Evolutionary conservation across 2,797 vertebrate species (phyloP), one percentile per base, ranked within the genome.

Genomic region (Channallabes apus): DNA sequence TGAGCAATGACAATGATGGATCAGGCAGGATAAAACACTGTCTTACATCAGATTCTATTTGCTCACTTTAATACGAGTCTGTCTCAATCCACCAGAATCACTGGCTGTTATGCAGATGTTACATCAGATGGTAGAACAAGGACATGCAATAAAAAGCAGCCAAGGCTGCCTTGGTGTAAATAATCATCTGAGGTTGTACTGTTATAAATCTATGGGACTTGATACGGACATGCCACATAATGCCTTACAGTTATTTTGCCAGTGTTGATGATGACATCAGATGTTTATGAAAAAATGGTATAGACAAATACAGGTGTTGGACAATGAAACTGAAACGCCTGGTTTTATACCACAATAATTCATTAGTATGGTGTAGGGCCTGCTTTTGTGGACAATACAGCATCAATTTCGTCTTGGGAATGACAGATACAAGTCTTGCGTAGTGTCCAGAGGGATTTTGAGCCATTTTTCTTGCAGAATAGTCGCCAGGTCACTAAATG

Each of bases 41-140:
- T 29, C n/a, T 84, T 85, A 85, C 29, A 85, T 80, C 56, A 76
- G 71, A 54, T 54, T 17, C 82, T 75, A 29, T 32, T 38, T 29
- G 32, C 17, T 35, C 54, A 38, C 59, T 65, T 64, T 64, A 80
- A 80, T 82, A 32, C 9, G 32, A 54, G 17, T 56, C 46, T 71
- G 67, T 69, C 65, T 82, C 67, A n/a, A 24, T 69, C 15, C 14
- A 24, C 51, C 54, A 59, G 27, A 71, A 82, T 69, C 67, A 15
- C 68, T 80, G 77, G 54, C 67, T 76, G 41, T 54, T 76, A 32
- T n/a, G 24, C 54, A 14, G 20, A 54, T n/a, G n/a, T 64, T 72
- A 62, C 77, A 80, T 85, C 77, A 35, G 62, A 15, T 41, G 62
- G 32, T 20, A 67, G 22, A 46, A 22, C 76, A 3, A 41, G 24